Percentiles rank a stretch among this genome's conserved stretches.
Evolutionary conservation across 2,113 vertebrate genomes (phyloP).

Genomic region (Ammospiza caudacuta): DNA sequence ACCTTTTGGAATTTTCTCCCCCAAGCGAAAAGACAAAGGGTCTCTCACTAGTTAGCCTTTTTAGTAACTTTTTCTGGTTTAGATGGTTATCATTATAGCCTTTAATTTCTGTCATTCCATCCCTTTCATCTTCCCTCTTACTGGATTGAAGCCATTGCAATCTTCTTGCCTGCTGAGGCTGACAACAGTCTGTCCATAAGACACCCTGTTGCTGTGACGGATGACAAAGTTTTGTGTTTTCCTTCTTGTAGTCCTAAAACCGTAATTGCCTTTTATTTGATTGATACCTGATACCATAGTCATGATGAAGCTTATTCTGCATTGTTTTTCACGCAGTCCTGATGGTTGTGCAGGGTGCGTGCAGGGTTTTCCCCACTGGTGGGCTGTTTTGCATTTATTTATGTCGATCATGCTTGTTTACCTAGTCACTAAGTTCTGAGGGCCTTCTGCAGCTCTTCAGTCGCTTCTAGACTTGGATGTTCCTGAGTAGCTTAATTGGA

Average conservation of each 20-base stretch:
- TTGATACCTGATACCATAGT: neutral
- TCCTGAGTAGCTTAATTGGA: neutral
- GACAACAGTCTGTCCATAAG: neutral
- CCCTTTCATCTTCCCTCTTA: neutral
- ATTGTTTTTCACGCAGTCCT: neutral
- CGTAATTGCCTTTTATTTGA: neutral
- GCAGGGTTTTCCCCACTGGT: neutral
- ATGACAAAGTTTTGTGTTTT: neutral
- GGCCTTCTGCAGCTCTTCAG: neutral
- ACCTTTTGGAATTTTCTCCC: neutral
- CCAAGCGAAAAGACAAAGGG: neutral
- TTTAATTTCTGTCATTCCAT: neutral
- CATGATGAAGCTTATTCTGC: neutral
- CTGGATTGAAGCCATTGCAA: neutral
- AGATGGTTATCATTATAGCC: neutral
- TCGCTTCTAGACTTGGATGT: neutral
- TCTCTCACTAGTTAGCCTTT: neutral
- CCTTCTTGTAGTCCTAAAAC: neutral
- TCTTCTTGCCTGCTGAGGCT: neutral
- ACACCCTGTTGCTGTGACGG: neutral
- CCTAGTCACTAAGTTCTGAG: neutral
- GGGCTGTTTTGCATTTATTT: neutral
- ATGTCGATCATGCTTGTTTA: neutral
- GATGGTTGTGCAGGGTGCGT: neutral
- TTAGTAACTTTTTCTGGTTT: neutral